Evolutionary conservation across 2,888 invertebrate species (phyloP).

Genomic region (Drosophila peninsularis): DNA sequence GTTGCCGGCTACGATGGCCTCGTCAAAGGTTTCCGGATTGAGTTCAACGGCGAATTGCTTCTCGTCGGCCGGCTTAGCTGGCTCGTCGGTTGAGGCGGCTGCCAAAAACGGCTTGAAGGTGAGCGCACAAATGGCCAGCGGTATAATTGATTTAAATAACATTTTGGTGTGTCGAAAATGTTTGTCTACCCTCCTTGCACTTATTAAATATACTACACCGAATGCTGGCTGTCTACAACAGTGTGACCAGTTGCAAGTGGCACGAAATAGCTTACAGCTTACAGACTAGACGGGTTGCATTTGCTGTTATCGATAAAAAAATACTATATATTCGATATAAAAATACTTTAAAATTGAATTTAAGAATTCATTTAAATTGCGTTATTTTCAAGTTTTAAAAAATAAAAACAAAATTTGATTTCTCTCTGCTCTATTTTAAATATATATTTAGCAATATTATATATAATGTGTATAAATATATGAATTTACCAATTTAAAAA

Average conservation of each 20-base stretch:
- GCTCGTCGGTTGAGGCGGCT: constrained; percentile 33
- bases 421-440: neutral
- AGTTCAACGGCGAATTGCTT: constrained; percentile 84
- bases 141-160: constrained; percentile 57
- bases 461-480: neutral
- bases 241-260: constrained; percentile 32
- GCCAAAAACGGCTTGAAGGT: constrained; percentile 40
- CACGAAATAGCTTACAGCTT: neutral
- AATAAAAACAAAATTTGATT: neutral
- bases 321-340: neutral
- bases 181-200: constrained; percentile 13
- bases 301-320: constrained; percentile 14
- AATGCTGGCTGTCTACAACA: constrained; percentile 4
- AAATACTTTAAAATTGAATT: neutral
- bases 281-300: neutral
- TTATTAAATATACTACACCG: constrained; percentile 33
- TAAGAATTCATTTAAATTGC: neutral
- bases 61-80: constrained; percentile 47
- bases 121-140: constrained; percentile 54
- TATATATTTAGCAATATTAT: neutral
- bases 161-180: constrained; percentile 34
- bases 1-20: constrained; percentile 88
- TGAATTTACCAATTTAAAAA: too few relatives aligned
- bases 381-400: neutral
- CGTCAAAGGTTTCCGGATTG: constrained; percentile 87